A percentile compares a stretch with the other conserved stretches of the same genome.
Conservation (phyloP, 2,113 vertebrate species). For the Synchiropus splendidus region DNA sequence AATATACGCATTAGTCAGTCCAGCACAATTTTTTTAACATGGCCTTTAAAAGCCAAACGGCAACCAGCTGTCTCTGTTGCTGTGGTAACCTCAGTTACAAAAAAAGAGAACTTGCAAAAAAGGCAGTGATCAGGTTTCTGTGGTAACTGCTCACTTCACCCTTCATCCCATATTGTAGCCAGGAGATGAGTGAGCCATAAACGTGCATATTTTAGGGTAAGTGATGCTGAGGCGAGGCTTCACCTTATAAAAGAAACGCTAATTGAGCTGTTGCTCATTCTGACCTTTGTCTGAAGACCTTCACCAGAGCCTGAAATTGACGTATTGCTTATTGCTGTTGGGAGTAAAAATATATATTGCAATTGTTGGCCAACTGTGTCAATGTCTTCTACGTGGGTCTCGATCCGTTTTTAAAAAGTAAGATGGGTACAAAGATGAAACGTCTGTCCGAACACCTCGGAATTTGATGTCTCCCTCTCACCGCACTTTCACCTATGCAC, state of each 20-base stretch:
- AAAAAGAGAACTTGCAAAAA: constrained; percentile 14
- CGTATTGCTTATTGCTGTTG: no score
- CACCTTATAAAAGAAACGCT: not conserved
- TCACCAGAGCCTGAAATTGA: not conserved
- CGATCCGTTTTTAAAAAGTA: no score
- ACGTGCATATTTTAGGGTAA: constrained; percentile 17
- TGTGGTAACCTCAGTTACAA: constrained; percentile 53
- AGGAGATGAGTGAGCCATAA: constrained; percentile 22
- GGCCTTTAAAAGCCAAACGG: constrained; percentile 32
- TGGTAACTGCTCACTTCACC: constrained; percentile 61
- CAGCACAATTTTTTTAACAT: no score
- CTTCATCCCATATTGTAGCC: constrained; percentile 17
- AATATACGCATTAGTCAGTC: no score
- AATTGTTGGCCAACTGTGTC: no score
- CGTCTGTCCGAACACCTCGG: no score
- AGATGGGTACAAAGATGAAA: no score
- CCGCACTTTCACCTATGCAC: no score
- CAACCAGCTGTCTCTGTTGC: constrained; percentile 70
- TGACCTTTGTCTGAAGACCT: constrained; percentile 10
- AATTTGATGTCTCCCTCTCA: no score
- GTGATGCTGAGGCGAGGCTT: constrained; percentile 3
- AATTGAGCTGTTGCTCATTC: not conserved
- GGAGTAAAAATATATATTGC: no score
- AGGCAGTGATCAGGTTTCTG: constrained; percentile 47
- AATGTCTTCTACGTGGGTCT: no score